phyloP scores from a whole-genome alignment of 1,140 invertebrate genomes.

The Conus ventricosus region DNA sequence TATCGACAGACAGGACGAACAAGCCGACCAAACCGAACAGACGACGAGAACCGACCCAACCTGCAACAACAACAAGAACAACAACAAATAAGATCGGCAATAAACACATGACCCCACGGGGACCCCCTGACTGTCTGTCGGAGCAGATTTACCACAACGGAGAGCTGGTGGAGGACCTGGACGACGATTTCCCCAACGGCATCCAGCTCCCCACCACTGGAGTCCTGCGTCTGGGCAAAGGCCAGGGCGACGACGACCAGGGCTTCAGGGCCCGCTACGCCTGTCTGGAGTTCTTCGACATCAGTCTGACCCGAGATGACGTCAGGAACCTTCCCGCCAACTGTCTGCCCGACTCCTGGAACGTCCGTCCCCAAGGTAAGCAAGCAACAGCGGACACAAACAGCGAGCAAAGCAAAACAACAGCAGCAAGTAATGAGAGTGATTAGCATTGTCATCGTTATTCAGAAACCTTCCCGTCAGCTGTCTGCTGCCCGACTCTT shows the following conservation, averaged over 20 bases:
- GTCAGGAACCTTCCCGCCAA: conserved; percentile 29
- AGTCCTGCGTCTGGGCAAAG: conserved; percentile 41
- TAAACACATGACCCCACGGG: too few relatives aligned
- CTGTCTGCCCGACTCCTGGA: conserved; percentile 45
- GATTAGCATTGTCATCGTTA: too few relatives aligned
- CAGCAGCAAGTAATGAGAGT: too few relatives aligned
- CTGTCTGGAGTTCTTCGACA: conserved; percentile 44
- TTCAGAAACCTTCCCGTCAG: too few relatives aligned
- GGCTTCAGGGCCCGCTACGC: conserved; percentile 41
- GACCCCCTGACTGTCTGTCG: too few relatives aligned
- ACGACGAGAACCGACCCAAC: too few relatives aligned
- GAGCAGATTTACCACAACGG: conserved; percentile 44
- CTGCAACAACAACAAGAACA: too few relatives aligned
- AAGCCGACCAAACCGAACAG: too few relatives aligned
- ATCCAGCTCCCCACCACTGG: conserved; percentile 44
- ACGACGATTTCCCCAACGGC: conserved; percentile 53
- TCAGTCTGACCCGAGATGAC: conserved; percentile 25
- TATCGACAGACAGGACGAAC: too few relatives aligned
- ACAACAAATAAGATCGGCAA: too few relatives aligned
- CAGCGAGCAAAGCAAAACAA: too few relatives aligned
- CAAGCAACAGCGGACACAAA: background rate
- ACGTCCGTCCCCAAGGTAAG: conserved; percentile 39
- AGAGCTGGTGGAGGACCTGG: conserved; percentile 45
- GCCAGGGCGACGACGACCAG: conserved; percentile 37
- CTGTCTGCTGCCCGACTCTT: too few relatives aligned